Base-by-base conservation (phyloP, 2,113 vertebrate genomes). In the Nematolebias whitei region DNA sequence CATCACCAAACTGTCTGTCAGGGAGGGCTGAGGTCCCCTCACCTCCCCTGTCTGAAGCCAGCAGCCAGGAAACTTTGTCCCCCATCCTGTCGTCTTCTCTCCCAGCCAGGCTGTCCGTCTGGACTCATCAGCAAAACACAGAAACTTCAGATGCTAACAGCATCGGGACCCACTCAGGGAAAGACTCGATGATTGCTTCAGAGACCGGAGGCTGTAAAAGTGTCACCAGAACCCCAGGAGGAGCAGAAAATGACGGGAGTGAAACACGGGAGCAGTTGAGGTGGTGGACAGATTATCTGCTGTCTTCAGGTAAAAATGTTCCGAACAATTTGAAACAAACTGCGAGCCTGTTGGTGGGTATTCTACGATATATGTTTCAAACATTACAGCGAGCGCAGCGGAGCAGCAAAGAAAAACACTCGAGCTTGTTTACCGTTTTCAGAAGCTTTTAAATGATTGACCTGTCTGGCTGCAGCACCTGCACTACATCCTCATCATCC, bases 81-180 rank as follows among this genome's bases (percentile, higher is more conserved):
- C 92, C 93, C 61, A 74, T 87, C 87, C 77, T 85, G 59, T 94
- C 71, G 0, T 91, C 92, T 29, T 74, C 89, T 7, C 85, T 91
- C 73, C 81, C 89, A 0, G 78, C 90, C 0, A 78, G 72, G 44
- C 79, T 92, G 22, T 84, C 83, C 3, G 14, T 49, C 23, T 9
- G 20, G 18, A 52, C 18, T 12, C 48, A 70, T n/a, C 44, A 39
- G 29, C 55, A 57, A 1, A 59, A 71, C 12, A 44, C 18, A 16
- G 61, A 53, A 43, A 9, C 39, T n/a, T 39, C 39, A 12, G 49
- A 22, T 13, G 1, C 4, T 38, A 52, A 35, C 29, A 39, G 2
- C n/a, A 29, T 10, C 15, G 43, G 48, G 53, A 64, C 2, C 4
- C 51, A 29, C 44, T 71, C 58, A 16, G 63, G 0, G 10, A 35